Evolutionary conservation across 2,113 vertebrate species (phyloP).

Genomic region (Neogale vison): DNA sequence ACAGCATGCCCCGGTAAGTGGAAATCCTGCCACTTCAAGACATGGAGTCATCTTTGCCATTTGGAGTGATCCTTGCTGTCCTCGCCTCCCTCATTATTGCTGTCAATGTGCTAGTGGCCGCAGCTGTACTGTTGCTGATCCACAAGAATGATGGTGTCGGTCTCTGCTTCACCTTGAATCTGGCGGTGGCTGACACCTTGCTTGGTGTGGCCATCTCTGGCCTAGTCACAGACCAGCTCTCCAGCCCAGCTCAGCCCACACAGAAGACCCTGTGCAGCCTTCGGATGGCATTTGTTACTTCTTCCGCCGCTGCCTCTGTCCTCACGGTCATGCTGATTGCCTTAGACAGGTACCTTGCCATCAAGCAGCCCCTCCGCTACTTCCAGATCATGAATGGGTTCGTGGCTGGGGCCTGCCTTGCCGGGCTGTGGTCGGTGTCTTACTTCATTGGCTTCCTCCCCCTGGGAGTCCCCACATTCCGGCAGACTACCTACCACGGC

Average conservation of each 20-base stretch:
- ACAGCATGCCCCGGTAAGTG: neutral
- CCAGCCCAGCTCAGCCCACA: conserved; percentile 56
- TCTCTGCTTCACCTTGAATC: conserved; percentile 92
- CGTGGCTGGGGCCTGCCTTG: conserved; percentile 76
- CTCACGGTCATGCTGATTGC: conserved; percentile 92
- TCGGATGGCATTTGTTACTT: conserved; percentile 90
- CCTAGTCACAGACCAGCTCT: conserved; percentile 87
- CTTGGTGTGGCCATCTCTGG: conserved; percentile 90
- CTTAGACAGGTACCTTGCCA: conserved; percentile 93
- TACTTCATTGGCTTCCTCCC: conserved; percentile 89
- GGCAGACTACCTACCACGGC: conserved; percentile 66
- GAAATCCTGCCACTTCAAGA: conserved; percentile 55
- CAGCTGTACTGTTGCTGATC: conserved; percentile 86
- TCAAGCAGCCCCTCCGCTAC: conserved; percentile 92
- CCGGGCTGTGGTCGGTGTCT: conserved; percentile 88
- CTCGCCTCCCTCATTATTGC: conserved; percentile 90
- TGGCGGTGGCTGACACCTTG: conserved; percentile 90
- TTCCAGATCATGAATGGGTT: conserved; percentile 83
- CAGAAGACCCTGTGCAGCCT: conserved; percentile 86
- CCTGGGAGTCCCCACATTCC: conserved; percentile 83
- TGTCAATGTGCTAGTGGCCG: conserved; percentile 87
- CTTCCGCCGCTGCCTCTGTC: conserved; percentile 91
- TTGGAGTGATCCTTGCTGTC: conserved; percentile 86
- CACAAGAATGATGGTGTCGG: conserved; percentile 85
- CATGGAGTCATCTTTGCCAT: conserved; percentile 30